Evolutionary conservation across 1,140 invertebrate genomes (phyloP).

Genomic region (Tetranychus urticae): DNA sequence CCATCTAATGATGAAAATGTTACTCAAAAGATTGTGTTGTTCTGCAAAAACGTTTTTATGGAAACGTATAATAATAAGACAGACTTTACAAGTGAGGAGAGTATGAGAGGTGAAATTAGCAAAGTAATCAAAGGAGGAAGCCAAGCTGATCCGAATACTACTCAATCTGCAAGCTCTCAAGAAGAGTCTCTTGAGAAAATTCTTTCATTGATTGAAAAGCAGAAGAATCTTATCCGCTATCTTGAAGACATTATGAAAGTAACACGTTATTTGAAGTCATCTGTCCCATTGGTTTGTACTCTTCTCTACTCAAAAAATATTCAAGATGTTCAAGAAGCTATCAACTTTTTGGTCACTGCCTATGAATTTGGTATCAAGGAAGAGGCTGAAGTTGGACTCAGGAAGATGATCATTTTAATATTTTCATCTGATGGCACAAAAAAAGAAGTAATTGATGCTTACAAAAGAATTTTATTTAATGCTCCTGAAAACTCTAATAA

Average conservation of each 20-base stretch:
- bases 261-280: conserved; percentile 35
- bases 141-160: background rate
- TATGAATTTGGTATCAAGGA: conserved; percentile 43
- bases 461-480: conserved; percentile 34
- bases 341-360: conserved; percentile 54
- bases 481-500: background rate
- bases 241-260: conserved; percentile 38
- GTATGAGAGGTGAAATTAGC: background rate
- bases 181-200: background rate
- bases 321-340: conserved; percentile 53
- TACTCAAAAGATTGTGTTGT: background rate
- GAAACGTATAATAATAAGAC: background rate
- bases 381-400: conserved; percentile 39
- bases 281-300: conserved; percentile 40
- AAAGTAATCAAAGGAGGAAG: conserved; percentile 1
- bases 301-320: conserved; percentile 45
- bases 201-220: conserved; percentile 18
- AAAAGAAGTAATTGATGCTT: conserved; percentile 33
- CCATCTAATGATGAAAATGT: background rate
- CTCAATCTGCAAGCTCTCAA: background rate
- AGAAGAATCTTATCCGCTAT: conserved; percentile 19
- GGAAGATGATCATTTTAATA: conserved; percentile 46
- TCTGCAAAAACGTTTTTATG: background rate
- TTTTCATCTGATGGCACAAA: conserved; percentile 38
- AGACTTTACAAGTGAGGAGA: background rate